Base-by-base conservation (phyloP, 2,113 vertebrate genomes). In the Zosterops borbonicus region DNA sequence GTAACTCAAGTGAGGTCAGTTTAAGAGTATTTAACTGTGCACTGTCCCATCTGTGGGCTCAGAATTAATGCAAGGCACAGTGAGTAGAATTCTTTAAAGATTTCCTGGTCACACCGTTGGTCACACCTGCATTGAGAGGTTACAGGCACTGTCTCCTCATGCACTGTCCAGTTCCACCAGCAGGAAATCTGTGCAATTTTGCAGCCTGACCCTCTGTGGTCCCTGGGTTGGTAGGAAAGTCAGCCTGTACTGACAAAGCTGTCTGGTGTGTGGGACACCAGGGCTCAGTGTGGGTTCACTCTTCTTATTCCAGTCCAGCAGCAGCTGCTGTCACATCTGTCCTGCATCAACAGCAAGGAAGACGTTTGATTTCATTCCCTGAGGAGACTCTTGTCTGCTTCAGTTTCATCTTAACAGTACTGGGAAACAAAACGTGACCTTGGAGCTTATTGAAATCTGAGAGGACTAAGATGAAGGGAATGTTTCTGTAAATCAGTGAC, bases 1-100 rank as follows among this genome's bases (percentile, higher is more conserved):
- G 98, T 89, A 98, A 97, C 94, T 97, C 98, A 92, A 83, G 93
- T 8, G 97, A 98, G 98, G 98, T 98, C 81, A 92, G 96, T 94
- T 37, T 2, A 14, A 29, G 76, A 41, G 12, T 19, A 6, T 44
- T 37, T 50, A 35, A 20, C 49, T 77, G 0, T 0, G 0, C 35
- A 1, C 37, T 79, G 49, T 22, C 12, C 42, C 6, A 1, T 35
- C 1, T 3, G 3, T 9, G 21, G 33, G 21, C 42, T 62, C 33
- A 56, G 79, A 63, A n/a, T 39, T 25, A 39, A 7, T 18, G 47
- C 55, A 37, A 8, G 20, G 42, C n/a, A 2, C 0, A 56, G n/a
- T 4, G 29, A 47, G 41, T 17, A 41, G 21, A 52, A 27, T 39
- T 31, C 35, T 69, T 78, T 44, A 50, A n/a, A 53, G 81, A 18